Base-by-base conservation (phyloP, 64 coral and sea anemone genomes). In the Montipora foliosa region DNA sequence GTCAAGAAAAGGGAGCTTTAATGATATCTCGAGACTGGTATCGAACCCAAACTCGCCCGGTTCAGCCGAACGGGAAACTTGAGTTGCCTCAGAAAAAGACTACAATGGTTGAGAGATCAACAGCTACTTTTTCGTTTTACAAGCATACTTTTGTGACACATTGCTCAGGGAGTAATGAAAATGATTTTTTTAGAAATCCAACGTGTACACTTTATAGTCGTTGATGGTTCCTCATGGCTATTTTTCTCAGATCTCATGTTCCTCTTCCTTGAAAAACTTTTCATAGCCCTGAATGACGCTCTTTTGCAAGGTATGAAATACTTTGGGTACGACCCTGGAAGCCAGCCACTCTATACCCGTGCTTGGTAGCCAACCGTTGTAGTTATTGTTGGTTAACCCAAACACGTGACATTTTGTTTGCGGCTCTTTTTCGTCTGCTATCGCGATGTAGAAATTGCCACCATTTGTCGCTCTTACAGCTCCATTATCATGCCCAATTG, bases 381-480 rank as follows among this genome's bases (percentile, higher is more conserved):
- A 88, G 59, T 88, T 87, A 21, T 93, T 93, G 22, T 85, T 93
- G 11, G 92, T 80, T 57, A 93, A 88, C 19, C 92, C 92, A 53
- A 88, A 93, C 13, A 93, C 21, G 14, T 72, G 20, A 49, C 92
- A 93, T 15, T 77, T 79, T 37, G 4, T 21, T 0, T 81, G 76
- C 3, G 84, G 92, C 22, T 93, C 73, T 21, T 81, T 72, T 11
- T 80, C 61, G 9, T 79, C 71, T 69, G 22, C 15, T 24, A 61
- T 47, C 5, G 72, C 87, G 48, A 81, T 88, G 58, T 88, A 80
- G 79, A 93, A 93, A 78, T 93, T 87, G 13, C 61, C 87, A 29
- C 92, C 92, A 88, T 88, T 88, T 17, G 79, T 79, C 0, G 84
- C 92, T 81, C 92, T 85, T 5, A 93, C 49, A 17, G 57, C 19